Conservation (phyloP, 2,797 vertebrate species). For the Hapalemur alaotrensis region DNA sequence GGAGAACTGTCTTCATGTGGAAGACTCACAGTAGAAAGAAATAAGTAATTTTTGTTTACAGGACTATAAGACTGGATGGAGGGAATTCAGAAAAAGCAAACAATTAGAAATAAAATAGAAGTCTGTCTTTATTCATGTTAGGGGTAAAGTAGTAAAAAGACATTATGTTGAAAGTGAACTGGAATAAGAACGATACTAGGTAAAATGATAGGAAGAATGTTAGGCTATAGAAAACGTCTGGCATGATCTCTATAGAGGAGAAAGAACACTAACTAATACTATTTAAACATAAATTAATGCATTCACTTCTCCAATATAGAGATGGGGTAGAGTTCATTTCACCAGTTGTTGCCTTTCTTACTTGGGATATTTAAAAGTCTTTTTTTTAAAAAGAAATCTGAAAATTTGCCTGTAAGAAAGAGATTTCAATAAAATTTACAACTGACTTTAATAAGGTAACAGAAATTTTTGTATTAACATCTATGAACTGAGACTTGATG, state of each 20-base stretch:
- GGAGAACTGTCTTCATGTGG: neutral
- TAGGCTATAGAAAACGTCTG: neutral
- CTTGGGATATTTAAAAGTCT: neutral
- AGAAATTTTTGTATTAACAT: neutral
- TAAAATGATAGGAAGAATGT: neutral
- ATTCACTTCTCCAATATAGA: neutral
- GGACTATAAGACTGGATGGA: neutral
- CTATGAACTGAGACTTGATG: neutral
- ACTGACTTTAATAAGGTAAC: neutral
- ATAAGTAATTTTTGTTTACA: neutral
- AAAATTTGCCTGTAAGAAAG: neutral
- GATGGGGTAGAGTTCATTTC: neutral
- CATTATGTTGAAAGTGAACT: neutral
- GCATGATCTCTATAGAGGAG: neutral
- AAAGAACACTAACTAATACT: neutral
- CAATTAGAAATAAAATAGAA: neutral
- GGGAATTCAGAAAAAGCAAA: neutral
- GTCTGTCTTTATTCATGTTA: neutral
- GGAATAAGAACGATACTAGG: neutral
- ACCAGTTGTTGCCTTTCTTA: neutral
- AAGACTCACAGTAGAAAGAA: neutral
- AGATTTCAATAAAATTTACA: neutral
- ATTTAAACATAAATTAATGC: neutral
- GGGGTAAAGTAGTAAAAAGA: constrained; percentile 2
- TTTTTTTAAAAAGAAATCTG: neutral